phyloP scores from a whole-genome alignment of 2,797 vertebrate species.

The Halcyon smyrnensis region DNA sequence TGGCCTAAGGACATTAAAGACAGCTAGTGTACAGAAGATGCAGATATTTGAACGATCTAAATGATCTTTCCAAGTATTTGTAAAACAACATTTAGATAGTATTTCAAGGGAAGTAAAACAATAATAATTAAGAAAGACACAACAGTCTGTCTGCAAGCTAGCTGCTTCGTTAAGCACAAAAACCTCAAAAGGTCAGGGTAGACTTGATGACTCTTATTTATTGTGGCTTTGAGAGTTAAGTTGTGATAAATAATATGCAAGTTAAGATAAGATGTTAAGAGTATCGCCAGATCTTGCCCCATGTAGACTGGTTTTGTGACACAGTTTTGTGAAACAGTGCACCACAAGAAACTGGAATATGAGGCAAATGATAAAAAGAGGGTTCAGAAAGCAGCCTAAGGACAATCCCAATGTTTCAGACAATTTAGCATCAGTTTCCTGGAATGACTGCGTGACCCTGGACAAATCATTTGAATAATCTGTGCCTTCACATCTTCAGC shows the following conservation, averaged over 20 bases:
- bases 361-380: neutral
- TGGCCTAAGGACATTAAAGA: neutral
- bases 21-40: neutral
- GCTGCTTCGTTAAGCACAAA: neutral
- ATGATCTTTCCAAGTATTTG: neutral
- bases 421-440: neutral
- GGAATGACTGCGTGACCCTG: neutral
- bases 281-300: neutral
- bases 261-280: neutral
- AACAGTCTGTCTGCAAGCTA: neutral
- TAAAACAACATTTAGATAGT: neutral
- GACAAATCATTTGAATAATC: neutral
- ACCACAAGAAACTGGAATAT: neutral
- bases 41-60: neutral
- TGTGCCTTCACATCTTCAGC: neutral
- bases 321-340: neutral
- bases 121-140: neutral
- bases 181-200: neutral
- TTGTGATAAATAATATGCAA: neutral
- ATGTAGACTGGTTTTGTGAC: neutral
- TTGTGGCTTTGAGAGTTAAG: neutral
- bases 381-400: neutral
- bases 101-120: conserved; percentile 2
- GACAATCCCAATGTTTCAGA: neutral
- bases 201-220: neutral